These are phyloP conservation scores for Anastatus disparis DNA, from an alignment of 1,140 invertebrate genomes.

Conservation along the genomic window DNA sequence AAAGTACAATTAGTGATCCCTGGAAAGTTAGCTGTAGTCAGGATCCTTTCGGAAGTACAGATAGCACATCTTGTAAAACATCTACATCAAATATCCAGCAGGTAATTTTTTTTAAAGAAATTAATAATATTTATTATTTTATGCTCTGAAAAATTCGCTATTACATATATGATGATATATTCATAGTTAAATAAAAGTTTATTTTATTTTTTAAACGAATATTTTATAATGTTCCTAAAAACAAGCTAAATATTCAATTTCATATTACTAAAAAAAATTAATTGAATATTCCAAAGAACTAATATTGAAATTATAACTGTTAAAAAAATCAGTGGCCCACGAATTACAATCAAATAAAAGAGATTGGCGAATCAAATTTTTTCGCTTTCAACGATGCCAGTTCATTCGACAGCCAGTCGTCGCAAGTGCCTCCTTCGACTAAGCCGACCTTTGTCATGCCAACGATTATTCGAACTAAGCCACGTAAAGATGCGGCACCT, in stretches of 20 bases:
- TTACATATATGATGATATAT: too few species aligned
- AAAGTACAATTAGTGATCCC: slow-evolving; percentile 50
- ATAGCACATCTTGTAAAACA: slow-evolving; percentile 9
- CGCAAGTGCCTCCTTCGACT: slow-evolving; percentile 42
- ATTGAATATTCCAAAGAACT: too few species aligned
- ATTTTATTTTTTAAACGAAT: background rate
- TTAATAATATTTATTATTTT: background rate
- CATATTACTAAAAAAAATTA: too few species aligned
- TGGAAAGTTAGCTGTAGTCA: slow-evolving; percentile 55
- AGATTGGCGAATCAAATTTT: slow-evolving; percentile 53
- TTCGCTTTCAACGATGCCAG: slow-evolving; percentile 53
- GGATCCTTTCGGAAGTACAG: slow-evolving; percentile 57
- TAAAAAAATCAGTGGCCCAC: slow-evolving; percentile 15
- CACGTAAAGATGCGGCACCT: background rate
- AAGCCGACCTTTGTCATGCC: slow-evolving; percentile 62
- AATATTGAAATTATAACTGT: too few species aligned
- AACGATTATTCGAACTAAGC: slow-evolving; percentile 72
- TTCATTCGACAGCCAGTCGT: slow-evolving; percentile 31
- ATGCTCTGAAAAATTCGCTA: too few species aligned
- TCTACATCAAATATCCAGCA: slow-evolving; percentile 25
- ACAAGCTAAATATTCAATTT: too few species aligned
- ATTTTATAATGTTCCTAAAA: too few species aligned
- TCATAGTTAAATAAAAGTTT: too few species aligned
- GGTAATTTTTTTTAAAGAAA: slow-evolving; percentile 7
- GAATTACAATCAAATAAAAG: slow-evolving; percentile 42